A percentile compares a stretch with the other conserved stretches of the same genome.
phyloP scores from a whole-genome alignment of 1,140 invertebrate species.

The Zaprionus inermis region DNA sequence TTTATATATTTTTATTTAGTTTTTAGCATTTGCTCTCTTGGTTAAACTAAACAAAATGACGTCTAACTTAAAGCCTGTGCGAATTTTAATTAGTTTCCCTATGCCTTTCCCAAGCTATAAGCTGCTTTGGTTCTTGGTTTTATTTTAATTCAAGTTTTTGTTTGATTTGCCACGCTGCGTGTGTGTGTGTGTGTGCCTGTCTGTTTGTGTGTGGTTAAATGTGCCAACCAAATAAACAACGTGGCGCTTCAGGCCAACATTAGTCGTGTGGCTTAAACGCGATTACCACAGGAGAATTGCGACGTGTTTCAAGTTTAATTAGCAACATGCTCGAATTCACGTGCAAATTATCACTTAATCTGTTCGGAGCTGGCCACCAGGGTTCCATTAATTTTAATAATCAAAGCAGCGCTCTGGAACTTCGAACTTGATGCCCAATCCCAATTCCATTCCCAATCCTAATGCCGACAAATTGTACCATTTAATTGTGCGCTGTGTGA shows the following conservation, averaged over 20 bases:
- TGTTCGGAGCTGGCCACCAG: not conserved
- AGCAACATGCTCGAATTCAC: conserved; percentile 27
- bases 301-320: conserved; percentile 48
- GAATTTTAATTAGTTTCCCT: conserved; percentile 68
- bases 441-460: not conserved
- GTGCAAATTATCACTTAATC: conserved; percentile 43
- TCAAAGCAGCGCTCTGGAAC: not conserved
- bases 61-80: conserved; percentile 38
- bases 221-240: conserved; percentile 15
- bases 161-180: conserved; percentile 53
- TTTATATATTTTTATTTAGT: not conserved
- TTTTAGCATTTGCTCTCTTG: too few species aligned
- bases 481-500: conserved; percentile 24
- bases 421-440: not conserved
- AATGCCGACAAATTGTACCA: conserved; percentile 6
- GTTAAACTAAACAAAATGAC: not conserved
- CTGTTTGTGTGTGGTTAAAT: conserved; percentile 1
- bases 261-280: conserved; percentile 35
- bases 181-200: conserved; percentile 5
- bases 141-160: conserved; percentile 77
- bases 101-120: conserved; percentile 33
- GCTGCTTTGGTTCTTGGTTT: conserved; percentile 49
- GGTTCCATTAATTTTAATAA: conserved; percentile 27
- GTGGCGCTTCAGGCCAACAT: conserved; percentile 16
- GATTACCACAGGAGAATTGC: conserved; percentile 40